phyloP scores from a whole-genome alignment of 2,113 vertebrate species.

The Chunga burmeisteri region DNA sequence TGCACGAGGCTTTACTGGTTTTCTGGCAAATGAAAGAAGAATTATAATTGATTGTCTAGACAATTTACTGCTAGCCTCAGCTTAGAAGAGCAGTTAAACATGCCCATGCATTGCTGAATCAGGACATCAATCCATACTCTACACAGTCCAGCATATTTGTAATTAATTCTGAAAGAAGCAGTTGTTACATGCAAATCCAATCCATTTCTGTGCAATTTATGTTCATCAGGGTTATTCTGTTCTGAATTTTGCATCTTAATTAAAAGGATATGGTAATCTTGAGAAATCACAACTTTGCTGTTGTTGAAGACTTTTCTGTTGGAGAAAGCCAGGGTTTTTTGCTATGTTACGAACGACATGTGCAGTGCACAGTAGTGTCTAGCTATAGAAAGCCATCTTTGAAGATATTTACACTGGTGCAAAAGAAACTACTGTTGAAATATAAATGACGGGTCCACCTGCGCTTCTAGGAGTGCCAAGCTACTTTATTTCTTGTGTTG shows the following conservation, averaged over 20 bases:
- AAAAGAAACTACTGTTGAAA: background rate
- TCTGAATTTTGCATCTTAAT: background rate
- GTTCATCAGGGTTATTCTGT: background rate
- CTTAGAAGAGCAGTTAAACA: background rate
- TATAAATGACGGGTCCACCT: background rate
- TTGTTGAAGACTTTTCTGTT: background rate
- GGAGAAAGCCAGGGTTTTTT: background rate
- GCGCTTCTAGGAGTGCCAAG: background rate
- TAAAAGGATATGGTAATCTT: background rate
- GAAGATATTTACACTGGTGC: background rate
- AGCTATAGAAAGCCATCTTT: background rate
- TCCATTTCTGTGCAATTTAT: background rate
- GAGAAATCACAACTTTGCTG: background rate
- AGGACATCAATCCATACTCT: background rate
- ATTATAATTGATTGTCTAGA: background rate
- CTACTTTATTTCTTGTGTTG: background rate
- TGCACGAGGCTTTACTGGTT: background rate
- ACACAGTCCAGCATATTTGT: constrained; percentile 29
- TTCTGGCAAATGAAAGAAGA: background rate
- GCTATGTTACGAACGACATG: background rate
- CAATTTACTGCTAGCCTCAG: background rate
- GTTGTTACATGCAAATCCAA: constrained; percentile 38
- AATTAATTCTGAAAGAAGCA: constrained; percentile 40
- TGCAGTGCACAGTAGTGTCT: background rate
- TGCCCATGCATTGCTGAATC: background rate